phyloP scores from a whole-genome alignment of 1,140 invertebrate genomes.

The Piezodorus guildinii region DNA sequence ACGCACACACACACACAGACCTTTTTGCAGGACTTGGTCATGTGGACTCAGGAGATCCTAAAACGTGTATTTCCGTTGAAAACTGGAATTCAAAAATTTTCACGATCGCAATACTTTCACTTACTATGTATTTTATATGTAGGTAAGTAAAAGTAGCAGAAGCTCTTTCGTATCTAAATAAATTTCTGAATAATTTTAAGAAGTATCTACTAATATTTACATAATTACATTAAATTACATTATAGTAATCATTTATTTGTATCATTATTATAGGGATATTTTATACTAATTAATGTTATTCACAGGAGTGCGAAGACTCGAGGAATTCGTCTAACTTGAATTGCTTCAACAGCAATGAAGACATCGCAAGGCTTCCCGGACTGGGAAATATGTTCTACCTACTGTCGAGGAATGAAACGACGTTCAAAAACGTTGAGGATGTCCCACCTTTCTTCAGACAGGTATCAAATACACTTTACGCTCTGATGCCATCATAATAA shows the following conservation, averaged over 20 bases:
- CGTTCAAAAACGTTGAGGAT: constrained; percentile 25
- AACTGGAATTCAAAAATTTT: too few species aligned
- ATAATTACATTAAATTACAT: too few species aligned
- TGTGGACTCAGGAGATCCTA: too few species aligned
- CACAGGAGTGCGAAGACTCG: not conserved
- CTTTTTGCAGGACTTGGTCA: too few species aligned
- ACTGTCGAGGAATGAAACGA: constrained; percentile 24
- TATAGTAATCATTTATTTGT: not conserved
- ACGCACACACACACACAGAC: too few species aligned
- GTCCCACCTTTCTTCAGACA: constrained; percentile 27
- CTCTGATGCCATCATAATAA: not conserved
- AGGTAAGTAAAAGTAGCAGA: too few species aligned
- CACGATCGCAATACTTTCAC: too few species aligned
- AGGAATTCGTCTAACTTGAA: not conserved
- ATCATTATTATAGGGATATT: not conserved
- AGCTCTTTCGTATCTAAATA: too few species aligned
- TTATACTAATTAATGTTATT: not conserved
- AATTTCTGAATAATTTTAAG: too few species aligned
- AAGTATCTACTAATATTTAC: too few species aligned
- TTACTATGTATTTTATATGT: too few species aligned
- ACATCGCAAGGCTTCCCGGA: constrained; percentile 12
- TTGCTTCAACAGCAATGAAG: not conserved
- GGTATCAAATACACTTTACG: constrained; percentile 22
- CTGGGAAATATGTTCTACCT: constrained; percentile 29
- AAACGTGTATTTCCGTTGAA: too few species aligned